Base-by-base conservation (phyloP, 1,140 invertebrate species). In the Littorina saxatilis region DNA sequence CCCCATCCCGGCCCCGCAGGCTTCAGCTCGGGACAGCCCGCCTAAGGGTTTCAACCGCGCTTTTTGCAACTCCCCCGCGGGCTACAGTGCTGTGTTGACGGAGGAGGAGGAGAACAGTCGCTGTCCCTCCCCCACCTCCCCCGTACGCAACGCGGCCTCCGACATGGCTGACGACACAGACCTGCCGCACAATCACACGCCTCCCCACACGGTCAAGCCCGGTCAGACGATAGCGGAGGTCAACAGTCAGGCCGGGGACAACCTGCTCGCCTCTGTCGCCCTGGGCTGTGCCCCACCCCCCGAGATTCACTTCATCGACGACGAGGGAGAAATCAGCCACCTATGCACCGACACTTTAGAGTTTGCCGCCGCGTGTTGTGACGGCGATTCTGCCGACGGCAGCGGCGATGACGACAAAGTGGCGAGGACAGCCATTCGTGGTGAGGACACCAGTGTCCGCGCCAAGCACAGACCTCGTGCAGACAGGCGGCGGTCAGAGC, bases 81-180 rank as follows among this genome's bases (percentile, higher is more conserved):
- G 76, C 55, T 78, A 78, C 58, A 29, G 55, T 4, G 37, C 76
- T 0, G 76, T 78, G 55, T 58, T 78, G 52, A 63, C 37, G 15
- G 76, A 78, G 55, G 76, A 78, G 35, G 76, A 78, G 50, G 76
- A 78, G 58, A 73, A 47, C 70, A 50, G 39, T 9, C 70, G 66
- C 13, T 47, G 17, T 13, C 40, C 74, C 7, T 37, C 74, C 17
- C 74, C 74, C 0, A 50, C 58, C 29, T 77, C 74, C 15, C 74
- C 74, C 0, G 3, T 52, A 2, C 74, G 32, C n/a, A 2, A 15
- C 50, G 13, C 29, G 1, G 17, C 15, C 2, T 17, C 29, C 4
- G 27, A 50, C 29, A 13, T n/a, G n/a, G n/a, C n/a, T n/a, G 61
- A 32, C 5, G 5, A 17, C 27, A 9, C 27, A 0, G 61, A 37